Base-by-base conservation (phyloP, 2,797 vertebrate species). In the Acanthis flammea region DNA sequence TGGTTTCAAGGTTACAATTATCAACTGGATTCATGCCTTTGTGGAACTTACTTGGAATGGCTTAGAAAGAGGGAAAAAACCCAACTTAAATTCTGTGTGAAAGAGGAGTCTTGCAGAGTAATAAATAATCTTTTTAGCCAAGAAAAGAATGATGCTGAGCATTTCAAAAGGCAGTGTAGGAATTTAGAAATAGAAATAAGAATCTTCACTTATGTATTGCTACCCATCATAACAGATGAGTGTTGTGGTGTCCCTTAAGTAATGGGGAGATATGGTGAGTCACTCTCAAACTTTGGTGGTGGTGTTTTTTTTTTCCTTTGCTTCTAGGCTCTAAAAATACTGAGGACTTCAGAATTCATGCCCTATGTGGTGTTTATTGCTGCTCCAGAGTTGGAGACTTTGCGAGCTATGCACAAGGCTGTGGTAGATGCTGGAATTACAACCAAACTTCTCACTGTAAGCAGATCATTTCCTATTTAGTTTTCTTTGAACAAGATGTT, bases 281-380 rank as follows among this genome's bases (percentile, higher is more conserved):
- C 44, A 39, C 45, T 88, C 39, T 87, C 35, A 85, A 35, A 57
- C 17, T 30, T 70, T 2, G 8, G 4, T 57, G 14, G 12, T 0
- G 1, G 27, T 54, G 30, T 33, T 60, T 19, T 33, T 33, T 35
- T 44, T n/a, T 41, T 2, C 4, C 75, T 96, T 90, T 97, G 31
- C 90, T 10, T 76, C 11, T 97, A 99, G 99, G 99, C 99, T 33
- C 98, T 99, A 90, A 99, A 99, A 98, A 97, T 99, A 79, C 96
- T 99, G 96, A 98, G 99, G 97, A 99, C 99, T 19, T 98, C 99
- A 5, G 99, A 99, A 97, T 99, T 99, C 93, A 99, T 99, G 99
- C 99, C 99, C 25, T 99, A 99, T 22, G 99, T 99, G 74, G 99
- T 99, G 65, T 99, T 99, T 81, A 99, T 99, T 85, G 99, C 99